These are phyloP conservation scores for Nomada goodeniana DNA, from an alignment of 2,888 invertebrate genomes.

Conservation along the genomic window DNA sequence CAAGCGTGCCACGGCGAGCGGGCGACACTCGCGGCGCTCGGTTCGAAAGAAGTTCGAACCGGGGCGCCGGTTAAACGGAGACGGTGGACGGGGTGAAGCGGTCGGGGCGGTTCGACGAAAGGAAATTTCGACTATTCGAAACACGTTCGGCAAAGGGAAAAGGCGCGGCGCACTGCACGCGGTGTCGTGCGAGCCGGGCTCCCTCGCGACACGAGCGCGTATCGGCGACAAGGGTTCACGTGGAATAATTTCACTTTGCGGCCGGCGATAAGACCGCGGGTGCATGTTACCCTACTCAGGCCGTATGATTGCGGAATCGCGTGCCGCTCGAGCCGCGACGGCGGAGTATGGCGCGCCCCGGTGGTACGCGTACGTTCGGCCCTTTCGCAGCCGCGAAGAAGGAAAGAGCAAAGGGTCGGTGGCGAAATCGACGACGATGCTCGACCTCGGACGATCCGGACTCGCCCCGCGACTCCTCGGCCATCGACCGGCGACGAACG, in stretches of 20 bases:
- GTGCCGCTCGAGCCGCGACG: conserved; percentile 65
- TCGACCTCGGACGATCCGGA: neutral
- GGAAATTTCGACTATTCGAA: conserved; percentile 24
- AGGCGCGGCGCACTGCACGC: neutral
- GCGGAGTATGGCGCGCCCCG: neutral
- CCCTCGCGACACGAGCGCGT: conserved; percentile 42
- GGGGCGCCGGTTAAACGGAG: neutral
- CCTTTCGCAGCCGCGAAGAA: conserved; percentile 48
- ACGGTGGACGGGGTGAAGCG: neutral
- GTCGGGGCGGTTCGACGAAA: too few relatives aligned
- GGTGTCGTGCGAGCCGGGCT: conserved; percentile 16
- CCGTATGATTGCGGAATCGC: conserved; percentile 81
- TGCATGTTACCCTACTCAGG: conserved; percentile 77
- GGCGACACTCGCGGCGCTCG: neutral
- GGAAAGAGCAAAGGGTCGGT: conserved; percentile 9
- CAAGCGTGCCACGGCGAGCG: neutral
- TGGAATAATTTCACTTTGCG: conserved; percentile 83
- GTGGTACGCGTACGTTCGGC: conserved; percentile 48
- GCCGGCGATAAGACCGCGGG: conserved; percentile 76
- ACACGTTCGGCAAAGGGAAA: neutral
- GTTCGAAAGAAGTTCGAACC: neutral
- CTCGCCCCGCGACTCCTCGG: neutral
- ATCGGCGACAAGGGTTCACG: conserved; percentile 76
- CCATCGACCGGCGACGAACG: conserved; percentile 19
- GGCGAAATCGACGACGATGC: neutral